A percentile compares a stretch with the other conserved stretches of the same genome.
phyloP scores from a whole-genome alignment of 2,797 vertebrate genomes.

The Megalops cyprinoides region DNA sequence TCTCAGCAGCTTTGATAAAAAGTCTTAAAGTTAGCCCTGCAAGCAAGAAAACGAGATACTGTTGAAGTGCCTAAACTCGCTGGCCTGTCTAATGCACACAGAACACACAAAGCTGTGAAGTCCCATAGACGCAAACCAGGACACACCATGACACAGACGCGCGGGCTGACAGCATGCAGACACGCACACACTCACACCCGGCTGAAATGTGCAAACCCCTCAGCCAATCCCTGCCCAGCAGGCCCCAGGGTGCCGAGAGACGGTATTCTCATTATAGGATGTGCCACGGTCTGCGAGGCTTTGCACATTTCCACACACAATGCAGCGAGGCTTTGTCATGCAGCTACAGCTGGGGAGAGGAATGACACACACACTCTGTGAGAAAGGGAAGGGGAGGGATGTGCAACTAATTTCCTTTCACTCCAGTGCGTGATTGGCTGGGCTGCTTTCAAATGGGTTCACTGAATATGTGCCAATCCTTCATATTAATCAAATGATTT shows the following conservation, averaged over 20 bases:
- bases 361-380: background rate
- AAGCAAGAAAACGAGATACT: slow-evolving; percentile 88
- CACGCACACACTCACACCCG: background rate
- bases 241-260: too few species aligned
- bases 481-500: too few species aligned
- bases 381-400: background rate
- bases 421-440: background rate
- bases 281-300: too few species aligned
- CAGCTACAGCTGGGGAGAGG: background rate
- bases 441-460: background rate
- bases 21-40: slow-evolving; percentile 90
- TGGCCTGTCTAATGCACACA: slow-evolving; percentile 73
- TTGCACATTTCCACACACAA: slow-evolving; percentile 22
- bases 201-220: slow-evolving; percentile 21
- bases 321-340: slow-evolving; percentile 27
- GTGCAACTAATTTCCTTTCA: background rate
- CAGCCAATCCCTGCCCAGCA: background rate
- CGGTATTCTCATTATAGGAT: too few species aligned
- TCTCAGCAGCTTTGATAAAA: slow-evolving; percentile 86
- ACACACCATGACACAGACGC: slow-evolving; percentile 17
- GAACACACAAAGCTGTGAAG: slow-evolving; percentile 23
- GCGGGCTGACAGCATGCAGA: slow-evolving; percentile 30
- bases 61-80: slow-evolving; percentile 78
- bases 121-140: slow-evolving; percentile 30
- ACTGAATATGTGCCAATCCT: too few species aligned